A percentile compares a stretch with the other conserved stretches of the same genome.
phyloP scores from a whole-genome alignment of 2,888 invertebrate genomes.

The Diaperis boleti region DNA sequence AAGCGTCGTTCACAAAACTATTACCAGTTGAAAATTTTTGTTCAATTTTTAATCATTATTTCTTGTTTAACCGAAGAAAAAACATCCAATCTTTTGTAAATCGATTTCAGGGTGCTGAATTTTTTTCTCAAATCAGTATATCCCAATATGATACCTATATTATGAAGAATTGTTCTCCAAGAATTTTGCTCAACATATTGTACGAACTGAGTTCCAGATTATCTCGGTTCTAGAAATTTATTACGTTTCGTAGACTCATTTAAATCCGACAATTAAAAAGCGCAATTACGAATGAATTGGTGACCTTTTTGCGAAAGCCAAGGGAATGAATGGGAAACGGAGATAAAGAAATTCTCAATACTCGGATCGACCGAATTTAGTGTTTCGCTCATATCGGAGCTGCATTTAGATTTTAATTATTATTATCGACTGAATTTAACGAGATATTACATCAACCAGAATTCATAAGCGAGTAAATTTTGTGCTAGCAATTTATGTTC shows the following conservation, averaged over 20 bases:
- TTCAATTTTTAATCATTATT: no score
- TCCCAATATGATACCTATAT: not conserved
- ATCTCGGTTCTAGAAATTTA: constrained; percentile 21
- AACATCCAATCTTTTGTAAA: no score
- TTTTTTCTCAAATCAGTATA: no score
- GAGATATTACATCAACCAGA: constrained; percentile 19
- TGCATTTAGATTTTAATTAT: constrained; percentile 27
- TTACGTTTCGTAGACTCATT: constrained; percentile 34
- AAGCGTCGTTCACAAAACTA: no score
- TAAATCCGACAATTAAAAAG: constrained; percentile 39
- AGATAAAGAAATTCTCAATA: constrained; percentile 35
- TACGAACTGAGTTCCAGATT: not conserved
- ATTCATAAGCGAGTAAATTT: constrained; percentile 14
- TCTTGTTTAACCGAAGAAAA: no score
- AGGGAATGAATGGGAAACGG: constrained; percentile 23
- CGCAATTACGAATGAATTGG: constrained; percentile 28
- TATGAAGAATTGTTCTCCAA: constrained; percentile 11
- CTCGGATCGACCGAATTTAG: constrained; percentile 10
- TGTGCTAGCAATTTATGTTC: constrained; percentile 38
- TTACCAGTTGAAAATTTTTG: no score
- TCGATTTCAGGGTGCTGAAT: no score
- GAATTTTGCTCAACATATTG: constrained; percentile 24
- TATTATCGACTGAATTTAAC: constrained; percentile 21
- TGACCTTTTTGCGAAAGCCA: constrained; percentile 26
- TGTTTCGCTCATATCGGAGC: constrained; percentile 19